Percentiles rank a stretch among this genome's conserved stretches.
Conservation (phyloP, 2,888 invertebrate genomes). For the Chaetogeoica ovagalla region DNA sequence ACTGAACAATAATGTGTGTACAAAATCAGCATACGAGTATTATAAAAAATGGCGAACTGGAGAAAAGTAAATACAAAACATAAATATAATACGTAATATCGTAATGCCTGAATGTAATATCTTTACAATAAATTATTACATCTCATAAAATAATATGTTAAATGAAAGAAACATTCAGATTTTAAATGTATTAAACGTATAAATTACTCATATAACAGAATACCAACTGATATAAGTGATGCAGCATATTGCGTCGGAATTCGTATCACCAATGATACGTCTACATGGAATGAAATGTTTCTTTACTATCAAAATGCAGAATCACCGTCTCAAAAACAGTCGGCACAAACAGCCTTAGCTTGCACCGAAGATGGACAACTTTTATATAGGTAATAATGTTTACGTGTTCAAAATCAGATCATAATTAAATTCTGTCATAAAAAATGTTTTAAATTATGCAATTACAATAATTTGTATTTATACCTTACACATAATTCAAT, state of each 20-base stretch:
- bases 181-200: too few relatives aligned
- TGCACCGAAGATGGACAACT: constrained; percentile 23
- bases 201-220: constrained; percentile 34
- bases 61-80: constrained; percentile 23
- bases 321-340: constrained; percentile 29
- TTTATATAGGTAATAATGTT: background rate
- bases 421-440: background rate
- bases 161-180: too few relatives aligned
- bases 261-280: background rate
- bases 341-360: constrained; percentile 31
- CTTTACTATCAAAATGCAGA: constrained; percentile 20
- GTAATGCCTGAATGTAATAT: too few relatives aligned
- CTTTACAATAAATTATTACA: background rate
- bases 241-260: constrained; percentile 53
- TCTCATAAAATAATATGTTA: background rate
- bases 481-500: too few relatives aligned
- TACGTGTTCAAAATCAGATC: background rate
- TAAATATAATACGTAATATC: background rate
- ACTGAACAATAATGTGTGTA: constrained; percentile 1
- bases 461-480: background rate
- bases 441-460: background rate
- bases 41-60: constrained; percentile 20
- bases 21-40: constrained; percentile 8
- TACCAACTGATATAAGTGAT: constrained; percentile 52
- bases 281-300: constrained; percentile 40